These are phyloP conservation scores for Osmoderma eremita DNA, from an alignment of 2,888 invertebrate species.

Conservation along the genomic window DNA sequence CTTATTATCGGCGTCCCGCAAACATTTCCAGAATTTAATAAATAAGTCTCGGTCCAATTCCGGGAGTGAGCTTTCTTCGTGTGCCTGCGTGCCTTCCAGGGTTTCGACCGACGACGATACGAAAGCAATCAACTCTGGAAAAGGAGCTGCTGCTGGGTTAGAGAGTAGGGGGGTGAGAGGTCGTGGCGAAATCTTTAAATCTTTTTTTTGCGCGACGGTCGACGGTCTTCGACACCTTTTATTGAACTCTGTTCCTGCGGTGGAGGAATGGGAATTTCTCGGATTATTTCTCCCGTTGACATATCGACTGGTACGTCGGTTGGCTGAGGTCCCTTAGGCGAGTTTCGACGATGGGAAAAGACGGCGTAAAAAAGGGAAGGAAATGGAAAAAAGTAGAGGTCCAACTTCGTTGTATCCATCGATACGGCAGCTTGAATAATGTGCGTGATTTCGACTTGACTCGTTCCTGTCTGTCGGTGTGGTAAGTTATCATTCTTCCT, in stretches of 20 bases:
- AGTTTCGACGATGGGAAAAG: not conserved
- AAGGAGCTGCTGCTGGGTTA: not conserved
- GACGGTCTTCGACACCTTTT: conserved; percentile 4
- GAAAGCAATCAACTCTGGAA: not conserved
- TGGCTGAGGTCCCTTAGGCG: not conserved
- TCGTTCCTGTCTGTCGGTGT: conserved; percentile 15
- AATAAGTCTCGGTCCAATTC: not conserved
- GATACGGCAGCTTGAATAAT: conserved; percentile 32
- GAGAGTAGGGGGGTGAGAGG: too few species aligned
- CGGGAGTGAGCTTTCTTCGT: not conserved
- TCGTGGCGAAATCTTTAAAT: too few species aligned
- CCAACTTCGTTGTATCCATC: not conserved
- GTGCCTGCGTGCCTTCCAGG: not conserved
- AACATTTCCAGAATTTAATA: conserved; percentile 7
- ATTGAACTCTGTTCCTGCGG: conserved; percentile 4
- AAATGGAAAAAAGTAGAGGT: not conserved
- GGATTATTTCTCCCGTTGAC: conserved; percentile 28
- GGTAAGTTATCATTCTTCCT: conserved; percentile 18
- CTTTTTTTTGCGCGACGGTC: not conserved
- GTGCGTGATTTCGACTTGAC: conserved; percentile 15
- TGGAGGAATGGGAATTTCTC: too few species aligned
- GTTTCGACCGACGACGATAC: not conserved
- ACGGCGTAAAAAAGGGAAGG: not conserved
- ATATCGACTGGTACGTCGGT: conserved; percentile 28
- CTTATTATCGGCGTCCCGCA: conserved; percentile 3